Base-by-base conservation (phyloP, 2,113 vertebrate species). In the Melanerpes formicivorus region DNA sequence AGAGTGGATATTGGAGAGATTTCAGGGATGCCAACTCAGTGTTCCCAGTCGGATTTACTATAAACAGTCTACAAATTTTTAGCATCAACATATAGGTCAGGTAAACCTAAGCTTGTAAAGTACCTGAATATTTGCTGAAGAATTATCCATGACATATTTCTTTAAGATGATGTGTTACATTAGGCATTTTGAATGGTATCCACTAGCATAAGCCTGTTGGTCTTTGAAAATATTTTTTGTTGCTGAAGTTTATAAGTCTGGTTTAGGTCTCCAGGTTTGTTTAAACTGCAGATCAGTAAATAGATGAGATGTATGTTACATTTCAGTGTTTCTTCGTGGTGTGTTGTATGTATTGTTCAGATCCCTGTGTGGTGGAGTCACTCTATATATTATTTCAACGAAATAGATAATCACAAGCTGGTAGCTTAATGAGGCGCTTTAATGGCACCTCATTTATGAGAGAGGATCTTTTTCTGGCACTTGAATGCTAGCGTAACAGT, bases 301-400 rank as follows among this genome's bases (percentile, higher is more conserved):
- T 64, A 71, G 11, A 42, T 60, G 81, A 90, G 64, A 78, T 75
- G 56, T 60, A 55, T 80, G 77, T 77, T 88, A 25, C 26, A 23
- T 88, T 86, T 83, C 95, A 86, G 60, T 40, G 19, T 86, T 95
- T 94, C 44, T 91, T 84, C 19, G 14, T 16, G 70, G 25, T 77
- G 14, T 1, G 9, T 52, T 54, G 18, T 22, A 66, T 21, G 21
- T 44, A 27, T 74, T 95, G 64, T 82, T 87, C 71, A 65, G 69
- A 87, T 89, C 62, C 50, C 37, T 95, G 92, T 88, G 92, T 96
- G 94, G 94, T 93, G 94, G 74, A 58, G 72, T 79, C 87, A 59
- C 65, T 79, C 58, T 48, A 83, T 94, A 69, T 77, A 54, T 93
- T 76, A 88, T 89, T 80, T 70, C 34, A 80, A 3, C 3, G 14